A percentile compares a stretch with the other conserved stretches of the same genome.
phyloP scores from a whole-genome alignment of 92 coral and sea anemone genomes.

The Isaurus tuberculatus region DNA sequence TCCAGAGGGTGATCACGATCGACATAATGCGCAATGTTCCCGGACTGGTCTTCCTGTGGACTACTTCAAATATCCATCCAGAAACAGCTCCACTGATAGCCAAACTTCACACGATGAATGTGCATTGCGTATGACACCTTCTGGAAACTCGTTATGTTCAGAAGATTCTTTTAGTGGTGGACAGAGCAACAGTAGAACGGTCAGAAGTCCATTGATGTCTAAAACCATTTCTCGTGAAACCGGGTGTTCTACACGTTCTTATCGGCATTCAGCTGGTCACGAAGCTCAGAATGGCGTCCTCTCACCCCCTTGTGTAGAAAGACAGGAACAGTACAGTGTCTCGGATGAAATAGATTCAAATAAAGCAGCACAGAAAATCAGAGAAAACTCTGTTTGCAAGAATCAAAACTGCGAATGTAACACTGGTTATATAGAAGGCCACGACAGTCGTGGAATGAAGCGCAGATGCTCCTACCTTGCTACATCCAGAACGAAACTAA shows the following conservation, averaged over 20 bases:
- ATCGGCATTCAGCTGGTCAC: not conserved
- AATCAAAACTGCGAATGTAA: not conserved
- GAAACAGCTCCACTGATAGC: constrained; percentile 12
- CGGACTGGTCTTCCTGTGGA: constrained; percentile 4
- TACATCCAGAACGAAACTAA: constrained; percentile 1
- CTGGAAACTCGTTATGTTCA: constrained; percentile 1
- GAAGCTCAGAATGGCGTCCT: not conserved
- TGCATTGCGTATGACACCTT: not conserved
- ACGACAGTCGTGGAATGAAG: not conserved
- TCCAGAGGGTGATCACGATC: not conserved
- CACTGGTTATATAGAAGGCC: not conserved
- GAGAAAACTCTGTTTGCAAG: not conserved
- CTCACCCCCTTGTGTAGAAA: not conserved
- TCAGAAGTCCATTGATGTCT: not conserved
- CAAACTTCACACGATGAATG: constrained; percentile 2
- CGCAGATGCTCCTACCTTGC: constrained; percentile 9
- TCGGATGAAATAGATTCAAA: not conserved
- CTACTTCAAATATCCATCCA: not conserved
- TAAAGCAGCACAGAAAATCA: not conserved
- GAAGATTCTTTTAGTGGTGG: not conserved
- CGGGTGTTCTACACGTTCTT: not conserved
- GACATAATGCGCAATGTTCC: constrained; percentile 28
- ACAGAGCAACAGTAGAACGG: not conserved
- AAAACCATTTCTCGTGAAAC: not conserved
- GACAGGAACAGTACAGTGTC: not conserved